Evolutionary conservation across 2,888 invertebrate genomes (phyloP), one percentile per base, ranked within the genome.

Genomic region (Petrophora chlorosata): DNA sequence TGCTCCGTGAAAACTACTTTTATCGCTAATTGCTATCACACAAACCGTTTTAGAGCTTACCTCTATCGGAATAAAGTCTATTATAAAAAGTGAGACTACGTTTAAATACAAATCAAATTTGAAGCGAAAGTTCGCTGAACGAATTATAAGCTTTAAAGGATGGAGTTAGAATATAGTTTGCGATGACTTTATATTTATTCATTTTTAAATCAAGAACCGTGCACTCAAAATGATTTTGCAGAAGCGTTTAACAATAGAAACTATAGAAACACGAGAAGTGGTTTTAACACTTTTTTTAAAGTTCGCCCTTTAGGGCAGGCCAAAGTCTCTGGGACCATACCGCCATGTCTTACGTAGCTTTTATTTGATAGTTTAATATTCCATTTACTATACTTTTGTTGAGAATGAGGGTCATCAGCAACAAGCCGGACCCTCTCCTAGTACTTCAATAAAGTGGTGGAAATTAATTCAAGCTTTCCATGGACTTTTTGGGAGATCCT

Each of bases 1-100:
- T 74, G 67, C 79, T 78, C 75, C 69, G 72, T 80, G 79, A 80
- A 84, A 82, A 84, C 78, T 80, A 81, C 81, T 81, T 80, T 76
- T 80, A 82, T 81, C 78, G 72, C 65, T 71, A 63, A 64, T 60
- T 61, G 63, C 56, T 53, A 60, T 40, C 50, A 52, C 28, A 13
- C 59, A 67, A 43, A 46, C 35, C 4, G 73, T 71, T 69, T 28
- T 52, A 26, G 46, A 61, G 65, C 47, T 51, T 76, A 65, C 16
- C 0, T 0, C 0, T 0, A 0, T 0, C 0, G 0, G 0, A 0
- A 12, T 53, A 58, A 40, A 54, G 48, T 42, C 16, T 14, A 44
- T 47, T 63, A 55, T 52, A 3, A 22, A 35, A 29, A 45, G 4
- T 16, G 16, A 10, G n/a, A 2, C 7, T 13, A 14, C 15, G 15